phyloP scores from a whole-genome alignment of 1,140 invertebrate species.

The Lethocerus indicus region DNA sequence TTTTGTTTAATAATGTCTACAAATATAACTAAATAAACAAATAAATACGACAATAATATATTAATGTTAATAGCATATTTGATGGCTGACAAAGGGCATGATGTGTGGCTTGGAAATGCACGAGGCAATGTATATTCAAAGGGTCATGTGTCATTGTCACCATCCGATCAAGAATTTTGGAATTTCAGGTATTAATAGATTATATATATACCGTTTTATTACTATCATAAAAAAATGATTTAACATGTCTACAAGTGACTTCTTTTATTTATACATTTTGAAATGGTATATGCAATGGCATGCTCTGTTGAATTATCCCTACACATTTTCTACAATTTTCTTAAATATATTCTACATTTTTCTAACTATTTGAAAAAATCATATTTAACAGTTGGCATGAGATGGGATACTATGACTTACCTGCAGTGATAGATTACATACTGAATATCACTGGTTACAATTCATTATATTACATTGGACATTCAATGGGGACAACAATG shows the following conservation, averaged over 20 bases:
- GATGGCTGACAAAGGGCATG: slow-evolving; percentile 40
- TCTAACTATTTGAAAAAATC: too few species aligned
- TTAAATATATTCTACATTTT: too few species aligned
- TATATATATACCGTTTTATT: too few species aligned
- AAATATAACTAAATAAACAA: too few species aligned
- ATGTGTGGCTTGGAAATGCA: slow-evolving; percentile 53
- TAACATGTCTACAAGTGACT: too few species aligned
- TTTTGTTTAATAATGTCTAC: too few species aligned
- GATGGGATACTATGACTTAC: slow-evolving; percentile 57
- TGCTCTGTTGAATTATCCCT: too few species aligned
- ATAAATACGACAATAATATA: too few species aligned
- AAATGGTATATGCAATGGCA: too few species aligned
- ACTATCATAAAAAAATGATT: too few species aligned
- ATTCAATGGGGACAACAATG: slow-evolving; percentile 42
- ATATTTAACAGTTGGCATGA: slow-evolving; percentile 58
- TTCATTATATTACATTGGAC: slow-evolving; percentile 47
- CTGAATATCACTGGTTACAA: slow-evolving; percentile 34
- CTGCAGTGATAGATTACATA: slow-evolving; percentile 55
- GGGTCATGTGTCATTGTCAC: slow-evolving; percentile 28
- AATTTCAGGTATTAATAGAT: slow-evolving; percentile 30
- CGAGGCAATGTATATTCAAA: slow-evolving; percentile 45
- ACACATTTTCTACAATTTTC: too few species aligned
- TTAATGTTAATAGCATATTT: slow-evolving; percentile 39
- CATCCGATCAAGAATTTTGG: slow-evolving; percentile 35
- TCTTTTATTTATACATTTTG: too few species aligned